A percentile compares a stretch with the other conserved stretches of the same genome.
Evolutionary conservation across 1,140 invertebrate species (phyloP).

Genomic region (Xylocopa sonorina): DNA sequence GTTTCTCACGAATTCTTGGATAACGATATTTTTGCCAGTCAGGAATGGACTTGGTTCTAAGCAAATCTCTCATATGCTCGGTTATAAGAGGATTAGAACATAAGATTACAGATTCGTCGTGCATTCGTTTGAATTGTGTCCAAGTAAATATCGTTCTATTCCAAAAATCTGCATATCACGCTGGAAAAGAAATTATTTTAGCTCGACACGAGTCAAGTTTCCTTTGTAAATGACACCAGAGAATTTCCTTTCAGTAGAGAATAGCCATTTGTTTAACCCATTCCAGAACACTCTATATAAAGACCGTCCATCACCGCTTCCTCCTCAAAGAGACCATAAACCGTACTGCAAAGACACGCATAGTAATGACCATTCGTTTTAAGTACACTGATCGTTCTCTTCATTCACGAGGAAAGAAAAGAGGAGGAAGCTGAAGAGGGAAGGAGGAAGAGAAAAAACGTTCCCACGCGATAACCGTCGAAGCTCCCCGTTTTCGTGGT

Average conservation of each 20-base stretch:
- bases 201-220: too few relatives aligned
- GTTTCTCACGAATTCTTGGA: slow-evolving; percentile 19
- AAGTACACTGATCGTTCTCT: neutral
- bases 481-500: slow-evolving; percentile 23
- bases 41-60: neutral
- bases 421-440: neutral
- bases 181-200: too few relatives aligned
- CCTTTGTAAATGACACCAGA: too few relatives aligned
- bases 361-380: neutral
- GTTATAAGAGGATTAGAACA: neutral
- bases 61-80: neutral
- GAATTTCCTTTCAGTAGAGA: too few relatives aligned
- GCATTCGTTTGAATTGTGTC: neutral
- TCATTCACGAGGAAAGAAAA: neutral
- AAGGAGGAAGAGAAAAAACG: neutral
- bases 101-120: neutral
- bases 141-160: too few relatives aligned
- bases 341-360: neutral
- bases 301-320: too few relatives aligned
- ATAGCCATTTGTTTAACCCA: too few relatives aligned
- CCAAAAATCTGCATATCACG: too few relatives aligned
- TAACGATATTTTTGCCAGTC: neutral
- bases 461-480: slow-evolving; percentile 35
- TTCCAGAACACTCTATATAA: too few relatives aligned
- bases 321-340: neutral